Base-by-base conservation (phyloP, 2,797 vertebrate genomes). In the Glossophaga mutica region DNA sequence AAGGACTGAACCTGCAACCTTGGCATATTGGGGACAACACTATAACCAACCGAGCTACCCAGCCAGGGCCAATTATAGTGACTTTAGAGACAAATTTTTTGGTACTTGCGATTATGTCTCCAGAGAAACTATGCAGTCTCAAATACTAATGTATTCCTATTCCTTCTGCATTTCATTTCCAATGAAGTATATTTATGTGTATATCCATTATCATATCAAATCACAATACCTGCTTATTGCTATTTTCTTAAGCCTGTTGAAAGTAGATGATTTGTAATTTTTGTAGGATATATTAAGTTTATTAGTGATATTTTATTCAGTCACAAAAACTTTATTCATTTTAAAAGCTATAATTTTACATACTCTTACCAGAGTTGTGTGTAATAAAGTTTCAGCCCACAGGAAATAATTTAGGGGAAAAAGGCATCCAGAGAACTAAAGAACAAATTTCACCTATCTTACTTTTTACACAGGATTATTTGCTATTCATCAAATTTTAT, bases 291-390 rank as follows among this genome's bases (percentile, higher is more conserved):
- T 5, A 87, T 55, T 79, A 50, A 81, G 24, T n/a, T 78, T 85
- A 50, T 90, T 57, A 55, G 21, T 37, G 24, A 52, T 62, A 16
- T 92, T 90, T 67, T 42, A 79, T 74, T 76, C 59, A 48, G 39
- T 46, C 34, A 76, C 14, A 92, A 92, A 62, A 81, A 77, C 18
- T 52, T 19, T 67, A 57, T 73, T 78, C 12, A 67, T 94, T 94
- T 83, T 90, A 52, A 95, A 78, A 86, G 34, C 24, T 91, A 9
- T 92, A 70, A 89, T 77, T 87, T 77, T 39, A 76, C 18, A 79
- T 81, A 73, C 37, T 48, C 18, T 67, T 67, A 78, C 19, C 48
- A 67, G 32, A 71, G 83, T 78, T 92, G 34, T 46, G 71, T 71
- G 24, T 50, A 90, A 78, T 78, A 77, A 52, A 67, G 37, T 82